Base-by-base conservation (phyloP, 1,140 invertebrate species). In the Lethocerus indicus region DNA sequence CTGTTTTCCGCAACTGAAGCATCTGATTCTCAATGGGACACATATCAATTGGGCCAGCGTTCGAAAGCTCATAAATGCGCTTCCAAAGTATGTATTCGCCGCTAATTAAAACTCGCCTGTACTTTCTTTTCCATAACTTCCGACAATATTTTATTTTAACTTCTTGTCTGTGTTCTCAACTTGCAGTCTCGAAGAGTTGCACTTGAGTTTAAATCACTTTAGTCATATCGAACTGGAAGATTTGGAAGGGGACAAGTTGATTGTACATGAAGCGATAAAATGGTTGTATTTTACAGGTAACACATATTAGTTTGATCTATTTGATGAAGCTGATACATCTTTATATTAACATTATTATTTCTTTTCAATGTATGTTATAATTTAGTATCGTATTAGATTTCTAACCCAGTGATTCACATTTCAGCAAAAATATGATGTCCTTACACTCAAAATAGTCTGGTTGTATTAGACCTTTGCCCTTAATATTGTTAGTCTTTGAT, bases 201-300 rank as follows among this genome's bases (percentile, higher is more conserved):
- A 94, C 64, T 64, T 94, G 51, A 91, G 87, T 55, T 69, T 92
- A 13, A 89, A 89, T 63, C 80, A 88, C 57, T 92, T 88, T 63
- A 72, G 71, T 14, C 72, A 75, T 50, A 79, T 93, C 1, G 72
- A 80, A n/a, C 52, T 79, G 1, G 65, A 62, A 29, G 54, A 61
- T n/a, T 54, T 60, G 14, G 47, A 55, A 9, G n/a, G 44, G 12
- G 53, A 57, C 47, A 39, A 53, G 9, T 32, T 44, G 7, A 29
- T 48, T 25, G 20, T 56, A n/a, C 52, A 58, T 46, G 36, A 56
- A 13, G 56, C 50, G 21, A 53, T 61, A 13, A 82, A 78, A 61
- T 81, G 78, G 55, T 64, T 90, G 6, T 82, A 85, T 62, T 87
- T 87, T 55, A 85, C 79, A 26, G 82, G 83, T 59, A n/a, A n/a